A percentile compares a stretch with the other conserved stretches of the same genome.
Evolutionary conservation across 1,140 invertebrate species (phyloP).

Genomic region (Lordiphosa collinella): DNA sequence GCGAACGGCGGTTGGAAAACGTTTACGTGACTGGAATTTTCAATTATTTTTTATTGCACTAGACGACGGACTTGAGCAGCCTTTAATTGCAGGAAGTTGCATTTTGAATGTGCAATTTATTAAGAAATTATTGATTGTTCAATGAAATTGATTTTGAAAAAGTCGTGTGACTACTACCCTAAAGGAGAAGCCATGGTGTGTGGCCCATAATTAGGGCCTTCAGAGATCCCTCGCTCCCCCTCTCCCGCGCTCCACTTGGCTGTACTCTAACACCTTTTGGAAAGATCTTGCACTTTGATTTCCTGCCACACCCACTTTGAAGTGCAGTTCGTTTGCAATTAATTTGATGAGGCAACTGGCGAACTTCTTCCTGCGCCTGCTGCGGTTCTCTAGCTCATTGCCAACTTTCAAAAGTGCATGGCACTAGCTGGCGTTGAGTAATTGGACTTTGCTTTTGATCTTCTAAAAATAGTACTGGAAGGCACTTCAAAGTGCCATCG

Average conservation of each 20-base stretch:
- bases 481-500: constrained; percentile 51
- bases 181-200: constrained; percentile 33
- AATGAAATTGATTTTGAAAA: constrained; percentile 69
- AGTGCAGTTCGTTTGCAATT: constrained; percentile 46
- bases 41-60: constrained; percentile 72
- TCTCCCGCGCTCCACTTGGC: constrained; percentile 1
- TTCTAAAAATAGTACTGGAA: constrained; percentile 55
- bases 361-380: constrained; percentile 4
- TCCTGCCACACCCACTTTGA: constrained; percentile 59
- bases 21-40: constrained; percentile 72
- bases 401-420: constrained; percentile 62
- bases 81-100: constrained; percentile 73
- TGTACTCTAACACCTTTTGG: constrained; percentile 57
- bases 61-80: constrained; percentile 21
- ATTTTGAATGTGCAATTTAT: constrained; percentile 70
- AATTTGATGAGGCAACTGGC: constrained; percentile 48
- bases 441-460: constrained; percentile 67
- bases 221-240: not conserved
- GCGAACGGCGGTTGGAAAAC: constrained; percentile 58
- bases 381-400: constrained; percentile 74
- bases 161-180: constrained; percentile 62
- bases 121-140: constrained; percentile 72
- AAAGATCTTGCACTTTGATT: constrained; percentile 41
- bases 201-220: constrained; percentile 52
- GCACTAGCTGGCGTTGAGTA: constrained; percentile 59